These are phyloP conservation scores for Lanius collurio DNA, from an alignment of 2,113 vertebrate genomes.

Conservation along the genomic window DNA sequence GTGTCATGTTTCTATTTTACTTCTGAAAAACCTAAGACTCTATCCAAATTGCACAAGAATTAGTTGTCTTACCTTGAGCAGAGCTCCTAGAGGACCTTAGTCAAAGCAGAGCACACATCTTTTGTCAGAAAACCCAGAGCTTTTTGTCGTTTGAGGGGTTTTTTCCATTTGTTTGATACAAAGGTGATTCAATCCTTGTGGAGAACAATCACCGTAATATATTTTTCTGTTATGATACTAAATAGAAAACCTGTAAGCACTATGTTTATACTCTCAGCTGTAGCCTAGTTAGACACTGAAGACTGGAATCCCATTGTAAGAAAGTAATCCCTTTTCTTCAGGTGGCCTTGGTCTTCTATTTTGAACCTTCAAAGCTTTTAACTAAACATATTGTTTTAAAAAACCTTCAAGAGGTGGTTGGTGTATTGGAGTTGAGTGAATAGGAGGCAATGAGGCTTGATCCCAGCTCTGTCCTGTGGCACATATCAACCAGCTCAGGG, in stretches of 20 bases:
- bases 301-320: background rate
- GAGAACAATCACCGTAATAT: background rate
- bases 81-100: background rate
- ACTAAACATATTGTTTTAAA: background rate
- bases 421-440: background rate
- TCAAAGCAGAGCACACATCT: background rate
- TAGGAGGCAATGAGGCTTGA: background rate
- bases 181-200: background rate
- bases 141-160: background rate
- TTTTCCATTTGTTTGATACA: background rate
- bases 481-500: background rate
- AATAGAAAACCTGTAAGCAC: background rate
- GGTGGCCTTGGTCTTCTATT: background rate
- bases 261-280: background rate
- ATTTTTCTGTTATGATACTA: background rate
- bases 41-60: background rate
- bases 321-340: background rate
- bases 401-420: background rate
- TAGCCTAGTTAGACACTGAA: background rate
- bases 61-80: background rate
- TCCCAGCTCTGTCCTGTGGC: background rate
- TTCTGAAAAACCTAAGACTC: background rate
- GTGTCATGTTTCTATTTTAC: slow-evolving; percentile 18
- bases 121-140: background rate
- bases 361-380: background rate